Evolutionary conservation across 2,113 vertebrate species (phyloP), one percentile per base, ranked within the genome.

Genomic region (Toxostoma redivivum): DNA sequence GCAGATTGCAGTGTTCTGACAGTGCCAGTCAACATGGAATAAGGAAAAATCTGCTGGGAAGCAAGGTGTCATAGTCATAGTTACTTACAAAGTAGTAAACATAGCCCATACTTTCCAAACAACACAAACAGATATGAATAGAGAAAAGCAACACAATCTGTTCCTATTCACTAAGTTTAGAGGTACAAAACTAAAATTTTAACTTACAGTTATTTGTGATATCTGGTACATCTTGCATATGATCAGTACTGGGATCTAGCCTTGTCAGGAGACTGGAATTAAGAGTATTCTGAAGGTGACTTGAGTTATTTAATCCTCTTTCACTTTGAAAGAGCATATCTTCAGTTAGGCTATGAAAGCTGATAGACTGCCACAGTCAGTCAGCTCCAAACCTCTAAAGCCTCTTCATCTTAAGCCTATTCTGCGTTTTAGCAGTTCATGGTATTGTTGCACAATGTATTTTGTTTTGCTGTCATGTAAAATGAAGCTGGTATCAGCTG

Each of bases 41-140:
- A 78, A 93, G 76, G 88, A 92, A 90, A 92, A 93, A 92, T 78
- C 78, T 83, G 16, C 82, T 53, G 40, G 47, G 60, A 90, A 92
- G 38, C 24, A 83, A 82, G 40, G 44, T 83, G 30, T 70, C 51
- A 50, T 50, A 51, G 71, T 92, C 40, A 9, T 33, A 86, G 85
- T 67, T 93, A 66, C 58, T 89, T 88, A 50, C 35, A 78, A 56
- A 94, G 33, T 48, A n/a, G 58, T 66, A 64, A 90, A 56, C 18
- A 14, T 38, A 50, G 35, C 40, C 79, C 73, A 28, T 89, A 45
- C 88, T 91, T 80, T 69, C 58, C 61, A 77, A 90, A 86, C 25
- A 88, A 9, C 67, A 77, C 28, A 37, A 70, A 37, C 16, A 71
- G 77, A 79, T 35, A n/a, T 3, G 2, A 69, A 31, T 11, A 33